Percentiles rank a stretch among this genome's conserved stretches.
phyloP scores from a whole-genome alignment of 2,797 vertebrate genomes.

The Cephalopachus bancanus region DNA sequence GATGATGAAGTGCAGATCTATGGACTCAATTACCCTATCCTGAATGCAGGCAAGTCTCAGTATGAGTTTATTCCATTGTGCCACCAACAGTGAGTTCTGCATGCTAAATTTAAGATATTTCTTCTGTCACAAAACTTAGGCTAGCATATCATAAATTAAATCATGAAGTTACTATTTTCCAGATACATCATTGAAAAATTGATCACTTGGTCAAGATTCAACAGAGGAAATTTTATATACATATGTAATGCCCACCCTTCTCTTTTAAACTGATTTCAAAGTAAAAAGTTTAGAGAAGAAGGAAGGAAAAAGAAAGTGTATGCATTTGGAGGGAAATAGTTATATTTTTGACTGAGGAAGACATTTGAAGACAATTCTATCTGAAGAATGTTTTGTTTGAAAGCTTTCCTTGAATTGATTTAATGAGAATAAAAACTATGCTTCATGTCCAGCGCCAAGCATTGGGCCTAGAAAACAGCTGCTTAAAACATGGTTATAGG shows the following conservation, averaged over 20 bases:
- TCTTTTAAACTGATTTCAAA: neutral
- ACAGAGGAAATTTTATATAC: neutral
- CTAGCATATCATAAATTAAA: neutral
- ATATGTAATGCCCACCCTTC: neutral
- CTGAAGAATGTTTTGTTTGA: neutral
- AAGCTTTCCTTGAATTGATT: neutral
- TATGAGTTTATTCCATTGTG: neutral
- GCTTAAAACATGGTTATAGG: neutral
- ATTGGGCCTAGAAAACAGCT: neutral
- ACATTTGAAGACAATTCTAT: neutral
- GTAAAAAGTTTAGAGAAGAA: neutral
- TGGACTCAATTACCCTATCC: neutral
- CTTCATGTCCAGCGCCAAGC: neutral
- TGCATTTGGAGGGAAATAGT: rapidly evolving
- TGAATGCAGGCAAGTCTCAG: neutral
- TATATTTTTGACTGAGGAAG: neutral
- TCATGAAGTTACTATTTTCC: neutral
- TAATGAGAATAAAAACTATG: neutral
- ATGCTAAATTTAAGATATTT: neutral
- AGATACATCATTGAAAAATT: neutral
- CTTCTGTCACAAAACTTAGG: neutral
- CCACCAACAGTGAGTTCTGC: too few species aligned
- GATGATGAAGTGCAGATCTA: neutral
- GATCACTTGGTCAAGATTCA: neutral
- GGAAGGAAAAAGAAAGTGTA: neutral